A percentile compares a stretch with the other conserved stretches of the same genome.
phyloP scores from a whole-genome alignment of 2,888 invertebrate species.

The Trissolcus japonicus region DNA sequence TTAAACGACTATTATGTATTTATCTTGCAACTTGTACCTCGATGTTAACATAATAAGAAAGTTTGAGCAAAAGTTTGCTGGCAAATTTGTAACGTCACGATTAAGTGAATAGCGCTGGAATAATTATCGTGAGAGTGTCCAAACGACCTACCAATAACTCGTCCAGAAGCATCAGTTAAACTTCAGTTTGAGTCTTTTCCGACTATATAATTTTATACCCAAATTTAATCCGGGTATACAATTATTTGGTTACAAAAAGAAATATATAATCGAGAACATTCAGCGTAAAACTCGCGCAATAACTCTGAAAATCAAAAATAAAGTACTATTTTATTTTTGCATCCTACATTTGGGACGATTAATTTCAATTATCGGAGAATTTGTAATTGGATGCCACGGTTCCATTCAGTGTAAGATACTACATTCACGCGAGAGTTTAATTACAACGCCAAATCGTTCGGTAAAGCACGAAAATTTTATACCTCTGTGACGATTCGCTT shows the following conservation, averaged over 20 bases:
- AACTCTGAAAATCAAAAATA: no score
- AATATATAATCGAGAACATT: no score
- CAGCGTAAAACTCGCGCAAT: no score
- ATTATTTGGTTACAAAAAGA: no score
- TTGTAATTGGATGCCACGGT: not conserved
- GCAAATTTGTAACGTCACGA: conserved; percentile 14
- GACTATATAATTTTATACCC: no score
- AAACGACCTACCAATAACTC: not conserved
- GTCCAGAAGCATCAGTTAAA: no score
- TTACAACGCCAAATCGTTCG: conserved; percentile 31
- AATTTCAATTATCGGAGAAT: no score
- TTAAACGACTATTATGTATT: conserved; percentile 23
- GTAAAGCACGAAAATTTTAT: conserved; percentile 21
- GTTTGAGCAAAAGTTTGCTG: conserved; percentile 12
- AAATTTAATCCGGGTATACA: no score
- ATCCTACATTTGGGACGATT: no score
- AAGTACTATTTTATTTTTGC: no score
- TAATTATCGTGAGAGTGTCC: conserved; percentile 10
- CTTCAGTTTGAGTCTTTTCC: no score
- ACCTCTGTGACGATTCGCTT: conserved; percentile 26
- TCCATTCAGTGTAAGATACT: not conserved
- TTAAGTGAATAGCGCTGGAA: conserved; percentile 5
- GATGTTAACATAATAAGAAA: conserved; percentile 19
- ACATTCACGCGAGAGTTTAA: not conserved
- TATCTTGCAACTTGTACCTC: conserved; percentile 3